Conservation (phyloP, 2,888 invertebrate species). For the Bugulina stolonifera region DNA sequence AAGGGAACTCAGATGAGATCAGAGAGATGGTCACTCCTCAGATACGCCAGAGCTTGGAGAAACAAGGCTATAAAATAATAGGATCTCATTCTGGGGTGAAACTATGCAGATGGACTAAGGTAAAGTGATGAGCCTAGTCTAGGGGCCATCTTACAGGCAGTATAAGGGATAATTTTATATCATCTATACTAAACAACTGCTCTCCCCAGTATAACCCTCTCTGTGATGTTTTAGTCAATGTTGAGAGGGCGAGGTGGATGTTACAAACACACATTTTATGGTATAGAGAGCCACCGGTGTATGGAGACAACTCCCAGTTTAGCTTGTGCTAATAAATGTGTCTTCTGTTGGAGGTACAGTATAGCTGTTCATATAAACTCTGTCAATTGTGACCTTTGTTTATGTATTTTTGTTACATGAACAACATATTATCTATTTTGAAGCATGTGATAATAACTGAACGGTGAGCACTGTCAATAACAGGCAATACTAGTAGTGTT, state of each 20-base stretch:
- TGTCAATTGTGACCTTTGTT: too few relatives aligned
- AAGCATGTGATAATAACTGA: too few relatives aligned
- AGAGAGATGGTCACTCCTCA: slow-evolving; percentile 59
- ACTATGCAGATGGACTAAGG: slow-evolving; percentile 61
- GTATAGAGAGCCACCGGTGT: slow-evolving; percentile 60
- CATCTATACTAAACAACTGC: too few relatives aligned
- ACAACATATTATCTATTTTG: too few relatives aligned
- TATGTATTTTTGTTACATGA: too few relatives aligned
- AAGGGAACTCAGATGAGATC: slow-evolving; percentile 33
- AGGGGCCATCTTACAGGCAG: too few relatives aligned
- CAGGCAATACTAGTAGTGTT: too few relatives aligned
- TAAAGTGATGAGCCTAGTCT: too few relatives aligned
- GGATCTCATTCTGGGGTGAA: slow-evolving; percentile 61
- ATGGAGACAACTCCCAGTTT: slow-evolving; percentile 61
- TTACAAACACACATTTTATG: slow-evolving; percentile 62
- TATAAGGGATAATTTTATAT: too few relatives aligned
- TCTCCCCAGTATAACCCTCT: too few relatives aligned
- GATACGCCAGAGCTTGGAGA: slow-evolving; percentile 56
- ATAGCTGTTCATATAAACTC: too few relatives aligned
- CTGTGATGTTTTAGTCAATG: slow-evolving; percentile 46
- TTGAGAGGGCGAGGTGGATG: slow-evolving; percentile 59
- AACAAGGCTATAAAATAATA: slow-evolving; percentile 59
- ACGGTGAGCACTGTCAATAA: too few relatives aligned
- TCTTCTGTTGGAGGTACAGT: slow-evolving; percentile 60
- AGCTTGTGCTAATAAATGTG: slow-evolving; percentile 62